Percentiles rank a stretch among this genome's conserved stretches.
phyloP scores from a whole-genome alignment of 2,888 invertebrate species.

The Drosophila limbata region DNA sequence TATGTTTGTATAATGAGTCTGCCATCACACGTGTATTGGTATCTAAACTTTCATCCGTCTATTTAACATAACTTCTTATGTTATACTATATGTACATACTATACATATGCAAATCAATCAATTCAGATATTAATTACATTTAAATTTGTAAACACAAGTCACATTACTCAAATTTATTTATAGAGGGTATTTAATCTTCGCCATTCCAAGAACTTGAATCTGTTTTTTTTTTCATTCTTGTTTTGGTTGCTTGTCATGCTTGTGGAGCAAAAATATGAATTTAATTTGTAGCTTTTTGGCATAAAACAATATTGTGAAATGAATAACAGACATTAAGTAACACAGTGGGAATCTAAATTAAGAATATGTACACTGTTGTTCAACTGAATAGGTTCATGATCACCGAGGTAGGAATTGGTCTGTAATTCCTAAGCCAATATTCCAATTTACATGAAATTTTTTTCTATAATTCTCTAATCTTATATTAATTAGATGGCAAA shows the following conservation, averaged over 20 bases:
- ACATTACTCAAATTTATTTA: background rate
- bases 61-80: background rate
- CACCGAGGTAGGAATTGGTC: too few species aligned
- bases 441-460: too few species aligned
- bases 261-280: background rate
- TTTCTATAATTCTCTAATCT: too few species aligned
- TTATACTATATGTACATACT: too few species aligned
- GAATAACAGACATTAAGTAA: background rate
- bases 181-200: background rate
- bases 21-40: background rate
- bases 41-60: background rate
- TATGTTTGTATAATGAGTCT: background rate
- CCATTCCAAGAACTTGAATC: background rate
- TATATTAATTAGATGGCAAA: too few species aligned
- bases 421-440: too few species aligned
- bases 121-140: too few species aligned
- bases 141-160: background rate
- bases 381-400: too few species aligned
- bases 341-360: background rate
- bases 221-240: background rate
- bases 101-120: too few species aligned
- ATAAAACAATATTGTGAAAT: background rate
- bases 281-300: background rate
- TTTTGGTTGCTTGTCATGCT: background rate
- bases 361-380: too few species aligned